Conservation (phyloP, 2,797 vertebrate genomes). For the Poecile montanus region DNA sequence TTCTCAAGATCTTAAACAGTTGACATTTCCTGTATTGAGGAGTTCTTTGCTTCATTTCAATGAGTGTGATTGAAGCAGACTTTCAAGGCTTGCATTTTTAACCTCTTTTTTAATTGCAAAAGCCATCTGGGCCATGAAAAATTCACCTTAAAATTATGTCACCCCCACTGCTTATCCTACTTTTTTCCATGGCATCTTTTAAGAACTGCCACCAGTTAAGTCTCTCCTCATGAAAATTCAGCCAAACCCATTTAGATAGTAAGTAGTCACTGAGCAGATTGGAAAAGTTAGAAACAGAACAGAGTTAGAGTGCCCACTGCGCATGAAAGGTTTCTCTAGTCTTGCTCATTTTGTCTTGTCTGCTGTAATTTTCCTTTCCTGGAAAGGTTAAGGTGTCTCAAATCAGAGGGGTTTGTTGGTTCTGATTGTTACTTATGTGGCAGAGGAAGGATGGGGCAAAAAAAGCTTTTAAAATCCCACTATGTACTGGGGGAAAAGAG, state of each 20-base stretch:
- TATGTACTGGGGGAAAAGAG: neutral
- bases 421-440: neutral
- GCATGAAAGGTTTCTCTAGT: neutral
- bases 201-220: neutral
- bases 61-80: neutral
- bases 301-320: neutral
- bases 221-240: rapidly evolving
- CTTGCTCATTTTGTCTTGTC: neutral
- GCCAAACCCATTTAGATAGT: neutral
- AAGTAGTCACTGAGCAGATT: neutral
- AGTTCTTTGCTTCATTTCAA: neutral
- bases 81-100: neutral
- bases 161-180: neutral
- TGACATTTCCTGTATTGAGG: neutral
- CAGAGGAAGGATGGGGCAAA: rapidly evolving
- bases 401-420: neutral
- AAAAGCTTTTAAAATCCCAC: neutral
- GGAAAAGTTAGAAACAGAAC: neutral
- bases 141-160: neutral
- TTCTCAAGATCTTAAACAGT: neutral
- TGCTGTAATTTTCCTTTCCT: neutral
- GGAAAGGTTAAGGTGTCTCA: neutral
- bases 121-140: neutral
- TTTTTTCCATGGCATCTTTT: neutral
- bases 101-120: neutral